Conservation (phyloP, 2,113 vertebrate genomes). For the Lagopus leucura region DNA sequence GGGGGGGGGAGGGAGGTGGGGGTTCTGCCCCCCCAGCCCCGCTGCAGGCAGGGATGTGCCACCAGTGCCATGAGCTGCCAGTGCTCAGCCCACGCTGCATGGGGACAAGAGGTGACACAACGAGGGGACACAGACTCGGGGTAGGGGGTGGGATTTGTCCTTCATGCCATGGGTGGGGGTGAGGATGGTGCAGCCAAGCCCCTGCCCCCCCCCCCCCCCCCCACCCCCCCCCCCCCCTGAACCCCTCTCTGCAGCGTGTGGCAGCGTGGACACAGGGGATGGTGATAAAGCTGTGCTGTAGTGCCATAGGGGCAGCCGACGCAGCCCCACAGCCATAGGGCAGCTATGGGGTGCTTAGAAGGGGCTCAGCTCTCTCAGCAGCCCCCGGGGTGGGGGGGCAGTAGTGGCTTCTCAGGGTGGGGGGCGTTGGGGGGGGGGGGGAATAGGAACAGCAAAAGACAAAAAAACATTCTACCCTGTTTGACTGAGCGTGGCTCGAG, state of each 20-base stretch:
- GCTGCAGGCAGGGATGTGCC: not conserved
- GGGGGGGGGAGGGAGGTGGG: no score
- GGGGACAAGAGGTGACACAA: not conserved
- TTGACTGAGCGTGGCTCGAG: not conserved
- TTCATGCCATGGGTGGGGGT: not conserved
- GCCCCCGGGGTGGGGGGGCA: not conserved
- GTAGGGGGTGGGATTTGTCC: not conserved
- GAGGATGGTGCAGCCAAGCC: not conserved
- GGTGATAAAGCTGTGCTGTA: not conserved
- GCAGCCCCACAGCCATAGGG: no score
- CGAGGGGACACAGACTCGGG: not conserved
- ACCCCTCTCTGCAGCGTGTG: not conserved
- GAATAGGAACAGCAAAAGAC: not conserved
- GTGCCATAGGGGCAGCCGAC: not conserved
- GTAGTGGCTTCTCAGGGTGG: not conserved
- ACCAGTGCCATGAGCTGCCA: not conserved
- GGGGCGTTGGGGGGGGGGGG: not conserved
- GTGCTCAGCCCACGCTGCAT: not conserved
- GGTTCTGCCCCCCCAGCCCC: not conserved
- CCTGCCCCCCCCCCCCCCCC: not conserved
- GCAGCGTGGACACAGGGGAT: not conserved
- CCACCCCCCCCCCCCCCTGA: not conserved
- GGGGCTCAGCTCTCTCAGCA: not conserved
- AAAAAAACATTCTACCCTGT: not conserved
- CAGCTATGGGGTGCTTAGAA: not conserved